These are phyloP conservation scores for Delichon dasypus DNA, from an alignment of 2,797 vertebrate species.

Conservation along the genomic window DNA sequence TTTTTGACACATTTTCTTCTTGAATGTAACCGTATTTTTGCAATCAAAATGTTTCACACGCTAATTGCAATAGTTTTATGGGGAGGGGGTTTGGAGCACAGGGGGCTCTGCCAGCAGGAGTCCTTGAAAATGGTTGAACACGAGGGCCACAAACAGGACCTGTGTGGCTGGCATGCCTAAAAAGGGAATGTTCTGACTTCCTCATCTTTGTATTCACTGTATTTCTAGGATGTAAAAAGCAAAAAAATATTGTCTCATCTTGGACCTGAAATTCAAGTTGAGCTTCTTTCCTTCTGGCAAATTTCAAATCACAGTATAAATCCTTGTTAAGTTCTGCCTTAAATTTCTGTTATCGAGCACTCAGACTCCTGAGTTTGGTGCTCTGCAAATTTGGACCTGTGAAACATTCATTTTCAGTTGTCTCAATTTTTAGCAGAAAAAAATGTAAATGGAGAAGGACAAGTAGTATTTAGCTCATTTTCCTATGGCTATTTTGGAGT, in stretches of 20 bases:
- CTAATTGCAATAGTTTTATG: background rate
- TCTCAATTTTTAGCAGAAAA: background rate
- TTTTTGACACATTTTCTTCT: background rate
- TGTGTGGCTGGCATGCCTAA: background rate
- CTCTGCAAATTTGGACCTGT: background rate
- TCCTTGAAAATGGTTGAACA: background rate
- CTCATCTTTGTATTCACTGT: background rate
- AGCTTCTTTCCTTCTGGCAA: background rate
- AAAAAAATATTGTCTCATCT: background rate
- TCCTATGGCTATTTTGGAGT: background rate
- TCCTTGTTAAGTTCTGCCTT: background rate
- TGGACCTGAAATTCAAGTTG: background rate
- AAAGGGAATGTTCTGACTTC: background rate
- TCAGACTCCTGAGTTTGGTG: background rate
- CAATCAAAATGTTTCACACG: background rate
- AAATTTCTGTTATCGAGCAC: background rate
- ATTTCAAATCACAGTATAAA: background rate
- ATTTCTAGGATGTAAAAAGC: background rate
- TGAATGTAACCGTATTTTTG: background rate
- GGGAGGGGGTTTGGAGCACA: background rate
- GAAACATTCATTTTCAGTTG: background rate
- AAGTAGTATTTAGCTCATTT: background rate
- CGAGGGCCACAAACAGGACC: background rate
- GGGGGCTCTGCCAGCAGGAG: background rate
- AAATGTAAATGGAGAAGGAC: background rate